Base-by-base conservation (phyloP, 1,140 invertebrate species). In the Muscidifurax raptorellus region DNA sequence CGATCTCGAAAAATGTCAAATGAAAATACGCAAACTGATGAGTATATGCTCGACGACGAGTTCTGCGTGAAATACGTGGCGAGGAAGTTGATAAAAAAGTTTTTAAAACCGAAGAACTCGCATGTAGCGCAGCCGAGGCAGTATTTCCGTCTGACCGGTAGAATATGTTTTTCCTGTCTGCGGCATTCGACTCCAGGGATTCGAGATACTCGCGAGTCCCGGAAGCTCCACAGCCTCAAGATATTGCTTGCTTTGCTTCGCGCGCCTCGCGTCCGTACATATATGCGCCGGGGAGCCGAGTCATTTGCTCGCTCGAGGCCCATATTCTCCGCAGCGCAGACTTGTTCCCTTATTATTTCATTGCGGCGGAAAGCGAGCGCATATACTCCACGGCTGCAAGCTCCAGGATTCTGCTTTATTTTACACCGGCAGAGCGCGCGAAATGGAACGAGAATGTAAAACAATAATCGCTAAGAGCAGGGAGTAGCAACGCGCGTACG, bases 401-500 rank as follows among this genome's bases (percentile, higher is more conserved):
- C 66, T 67, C 6, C 27, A 28, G 25, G 66, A 69, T 36, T 44
- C 36, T 27, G 36, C 25, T 75, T 75, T 75, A 47, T 47, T 25
- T 22, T 75, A 75, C 25, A 12, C 72, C 6, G 64, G 72, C 32
- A 5, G 27, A n/a, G 47, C 25, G 32, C 6, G 36, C 40, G 36
- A 44, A 72, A 75, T 75, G n/a, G 72, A 75, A 75, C 72, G 4
- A 75, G 72, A 75, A 75, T 47, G 72, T 75, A 75, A 75, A 75
- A 75, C 72, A 75, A 75, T 75, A 75, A 75, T 75, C 32, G 72
- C 72, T 25, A 44, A 47, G 72, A 75, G 72, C n/a, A 32, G 7
- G 64, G 18, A 25, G 64, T 1, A 66, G 64, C 64, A 22, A 0
- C 6, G 71, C 30, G 32, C 30, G 4, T 22, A 32, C 2, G 71